phyloP scores from a whole-genome alignment of 2,888 invertebrate genomes.

The Subacronicta megacephala region DNA sequence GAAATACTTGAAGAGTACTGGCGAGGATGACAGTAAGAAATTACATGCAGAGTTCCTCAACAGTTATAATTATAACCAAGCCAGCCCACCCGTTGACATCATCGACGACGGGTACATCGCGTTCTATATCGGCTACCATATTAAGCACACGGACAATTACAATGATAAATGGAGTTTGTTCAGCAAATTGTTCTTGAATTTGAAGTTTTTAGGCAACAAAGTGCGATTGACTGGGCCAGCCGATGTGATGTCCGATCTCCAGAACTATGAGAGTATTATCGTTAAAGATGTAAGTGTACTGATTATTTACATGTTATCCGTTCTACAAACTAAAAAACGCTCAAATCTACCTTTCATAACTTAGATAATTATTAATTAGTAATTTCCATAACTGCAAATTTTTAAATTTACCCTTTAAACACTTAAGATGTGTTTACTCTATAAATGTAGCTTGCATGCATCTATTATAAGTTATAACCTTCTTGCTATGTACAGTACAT shows the following conservation, averaged over 20 bases:
- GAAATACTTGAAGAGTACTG: constrained; percentile 89
- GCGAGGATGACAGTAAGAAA: constrained; percentile 77
- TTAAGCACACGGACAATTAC: constrained; percentile 86
- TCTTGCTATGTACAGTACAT: too few relatives aligned
- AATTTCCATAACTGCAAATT: not conserved
- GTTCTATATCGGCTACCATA: constrained; percentile 92
- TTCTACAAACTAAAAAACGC: too few relatives aligned
- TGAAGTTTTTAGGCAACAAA: constrained; percentile 93
- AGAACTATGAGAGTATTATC: constrained; percentile 90
- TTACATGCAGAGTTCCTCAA: constrained; percentile 90
- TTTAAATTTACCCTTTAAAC: not conserved
- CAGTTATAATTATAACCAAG: constrained; percentile 87
- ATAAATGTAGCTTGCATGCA: too few relatives aligned
- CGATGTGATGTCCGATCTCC: constrained; percentile 92
- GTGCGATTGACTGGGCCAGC: constrained; percentile 91
- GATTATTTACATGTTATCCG: too few relatives aligned
- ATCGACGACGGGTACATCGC: constrained; percentile 93
- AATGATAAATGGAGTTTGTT: constrained; percentile 87
- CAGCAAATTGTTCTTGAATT: constrained; percentile 90
- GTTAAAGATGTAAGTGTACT: constrained; percentile 82
- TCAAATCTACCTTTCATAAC: too few relatives aligned
- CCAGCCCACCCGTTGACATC: constrained; percentile 88
- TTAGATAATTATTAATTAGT: too few relatives aligned
- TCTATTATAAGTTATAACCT: too few relatives aligned
- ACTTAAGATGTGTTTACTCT: too few relatives aligned